Base-by-base conservation (phyloP, 2,888 invertebrate species). In the Nomada fucata region DNA sequence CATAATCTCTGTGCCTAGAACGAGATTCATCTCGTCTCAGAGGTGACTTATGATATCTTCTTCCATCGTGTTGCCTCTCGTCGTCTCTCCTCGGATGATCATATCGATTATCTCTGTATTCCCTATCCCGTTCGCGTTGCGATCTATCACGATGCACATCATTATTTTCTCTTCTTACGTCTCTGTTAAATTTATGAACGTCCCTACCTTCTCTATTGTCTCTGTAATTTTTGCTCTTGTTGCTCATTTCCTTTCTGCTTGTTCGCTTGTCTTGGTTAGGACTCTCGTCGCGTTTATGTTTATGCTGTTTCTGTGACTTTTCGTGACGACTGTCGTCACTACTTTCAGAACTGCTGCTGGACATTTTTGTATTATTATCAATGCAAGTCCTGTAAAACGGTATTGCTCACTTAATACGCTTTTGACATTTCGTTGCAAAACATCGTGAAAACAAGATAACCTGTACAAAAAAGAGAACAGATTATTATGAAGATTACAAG, bases 101-200 rank as follows among this genome's bases (percentile, higher is more conserved):
- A 47, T 80, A 72, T 18, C 83, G 81, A 47, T 47, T 79, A 59
- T 86, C 83, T 74, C 86, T 86, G 57, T 84, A 74, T 67, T 86
- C 82, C 18, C 78, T 81, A 44, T 90, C 89, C 36, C 82, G 82
- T 7, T 87, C 83, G 44, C 86, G 74, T 71, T 86, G 88, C 15
- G 83, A 85, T 88, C 85, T 85, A 23, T 89, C 89, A 59, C 89
- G 87, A 79, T 88, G 80, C 36, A 65, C 50, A 76, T 84, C 84
- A 42, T 82, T 73, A 64, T 72, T 82, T 26, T 87, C 89, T 72
- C 78, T 74, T 69, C 80, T 82, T 18, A 76, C 55, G 20, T 88
- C 83, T 63, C 82, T 77, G 55, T 63, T 78, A 74, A 65, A 75
- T 68, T 83, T 86, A 52, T 88, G 75, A 23, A 64, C 52, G 53